A percentile compares a stretch with the other conserved stretches of the same genome.
phyloP scores from a whole-genome alignment of 2,113 vertebrate species.

The Paraplagusia blochii region DNA sequence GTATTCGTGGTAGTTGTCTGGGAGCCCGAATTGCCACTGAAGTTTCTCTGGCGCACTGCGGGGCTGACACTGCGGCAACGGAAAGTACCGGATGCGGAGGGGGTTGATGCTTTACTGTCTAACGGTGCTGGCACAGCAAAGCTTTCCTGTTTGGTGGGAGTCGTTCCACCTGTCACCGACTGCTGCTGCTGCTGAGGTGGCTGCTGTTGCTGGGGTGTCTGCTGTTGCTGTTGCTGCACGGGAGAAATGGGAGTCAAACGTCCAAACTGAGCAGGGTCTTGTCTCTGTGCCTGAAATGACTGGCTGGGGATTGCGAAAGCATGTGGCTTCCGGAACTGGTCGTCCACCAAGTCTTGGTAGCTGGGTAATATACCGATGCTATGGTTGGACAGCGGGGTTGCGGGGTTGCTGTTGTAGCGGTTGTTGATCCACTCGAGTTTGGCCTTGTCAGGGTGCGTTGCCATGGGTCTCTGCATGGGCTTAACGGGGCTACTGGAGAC shows the following conservation, averaged over 20 bases:
- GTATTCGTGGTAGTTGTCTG: conserved; percentile 72
- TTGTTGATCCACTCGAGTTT: conserved; percentile 99
- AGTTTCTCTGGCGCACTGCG: conserved; percentile 92
- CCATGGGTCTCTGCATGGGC: conserved; percentile 97
- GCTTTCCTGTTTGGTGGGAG: conserved; percentile 89
- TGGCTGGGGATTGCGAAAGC: conserved; percentile 95
- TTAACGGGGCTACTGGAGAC: conserved; percentile 97
- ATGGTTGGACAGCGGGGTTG: conserved; percentile 80
- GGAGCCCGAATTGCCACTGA: conserved; percentile 87
- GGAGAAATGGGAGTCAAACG: conserved; percentile 94
- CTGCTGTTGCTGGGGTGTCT: conserved; percentile 20
- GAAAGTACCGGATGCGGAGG: conserved; percentile 81
- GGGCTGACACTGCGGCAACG: conserved; percentile 96
- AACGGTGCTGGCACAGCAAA: conserved; percentile 96
- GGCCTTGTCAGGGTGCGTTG: conserved; percentile 96
- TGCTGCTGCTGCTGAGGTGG: conserved; percentile 78
- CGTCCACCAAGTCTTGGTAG: conserved; percentile 96
- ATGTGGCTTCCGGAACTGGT: conserved; percentile 96
- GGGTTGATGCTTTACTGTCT: conserved; percentile 85
- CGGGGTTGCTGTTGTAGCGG: conserved; percentile 83
- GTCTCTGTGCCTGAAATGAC: conserved; percentile 86
- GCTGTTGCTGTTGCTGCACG: conserved; percentile 87
- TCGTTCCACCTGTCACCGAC: conserved; percentile 77
- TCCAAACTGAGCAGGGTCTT: conserved; percentile 84
- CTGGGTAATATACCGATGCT: conserved; percentile 88